phyloP scores from a whole-genome alignment of 2,797 vertebrate species.

The Sylvia borin region DNA sequence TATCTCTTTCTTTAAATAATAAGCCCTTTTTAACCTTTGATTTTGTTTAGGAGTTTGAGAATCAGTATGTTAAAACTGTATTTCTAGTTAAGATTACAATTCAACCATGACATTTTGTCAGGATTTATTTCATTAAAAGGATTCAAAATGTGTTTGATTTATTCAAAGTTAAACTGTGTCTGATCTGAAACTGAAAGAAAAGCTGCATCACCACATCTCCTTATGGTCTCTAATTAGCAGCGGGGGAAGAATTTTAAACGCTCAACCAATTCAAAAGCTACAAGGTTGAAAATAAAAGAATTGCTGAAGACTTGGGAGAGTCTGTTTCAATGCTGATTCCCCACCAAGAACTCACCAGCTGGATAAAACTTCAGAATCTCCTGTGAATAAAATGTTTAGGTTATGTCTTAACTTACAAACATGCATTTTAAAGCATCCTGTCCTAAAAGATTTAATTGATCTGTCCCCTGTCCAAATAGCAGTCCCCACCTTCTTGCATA shows the following conservation, averaged over 20 bases:
- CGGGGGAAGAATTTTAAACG: not conserved
- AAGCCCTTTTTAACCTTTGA: not conserved
- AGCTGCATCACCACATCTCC: not conserved
- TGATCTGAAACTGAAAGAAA: slow-evolving; percentile 37
- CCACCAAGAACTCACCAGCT: not conserved
- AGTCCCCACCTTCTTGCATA: not conserved
- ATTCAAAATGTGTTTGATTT: not conserved
- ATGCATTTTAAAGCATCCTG: slow-evolving; percentile 60
- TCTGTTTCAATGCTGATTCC: not conserved
- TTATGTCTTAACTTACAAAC: slow-evolving; percentile 62
- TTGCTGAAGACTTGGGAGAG: not conserved
- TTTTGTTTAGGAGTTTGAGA: not conserved
- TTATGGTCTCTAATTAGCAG: not conserved
- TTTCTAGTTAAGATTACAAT: not conserved
- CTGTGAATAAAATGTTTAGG: slow-evolving; percentile 44
- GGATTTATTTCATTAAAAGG: not conserved
- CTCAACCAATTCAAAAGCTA: slow-evolving; percentile 18
- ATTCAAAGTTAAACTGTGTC: not conserved
- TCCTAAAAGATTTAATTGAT: slow-evolving; percentile 64
- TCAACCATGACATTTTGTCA: not conserved
- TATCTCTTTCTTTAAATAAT: not conserved
- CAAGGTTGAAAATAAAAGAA: not conserved
- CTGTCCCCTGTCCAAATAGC: slow-evolving; percentile 46
- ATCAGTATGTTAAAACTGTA: not conserved
- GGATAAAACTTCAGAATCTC: slow-evolving; percentile 38